These are phyloP conservation scores for Cettia cetti DNA, from an alignment of 2,113 vertebrate genomes.

Conservation along the genomic window DNA sequence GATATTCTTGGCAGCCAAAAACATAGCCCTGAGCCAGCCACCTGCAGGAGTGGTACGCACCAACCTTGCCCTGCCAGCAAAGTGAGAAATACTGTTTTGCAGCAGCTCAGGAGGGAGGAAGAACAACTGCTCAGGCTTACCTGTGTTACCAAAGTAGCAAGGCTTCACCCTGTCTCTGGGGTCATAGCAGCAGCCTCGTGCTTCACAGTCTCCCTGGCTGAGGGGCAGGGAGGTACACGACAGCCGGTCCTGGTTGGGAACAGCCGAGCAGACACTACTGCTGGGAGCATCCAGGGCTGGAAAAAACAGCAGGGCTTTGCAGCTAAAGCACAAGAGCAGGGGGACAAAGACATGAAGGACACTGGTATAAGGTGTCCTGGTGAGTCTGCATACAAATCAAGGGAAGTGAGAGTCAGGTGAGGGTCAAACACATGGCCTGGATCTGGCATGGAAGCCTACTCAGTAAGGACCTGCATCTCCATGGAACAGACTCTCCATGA, in stretches of 20 bases:
- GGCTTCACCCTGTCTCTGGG: background rate
- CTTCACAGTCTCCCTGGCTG: conserved; percentile 13
- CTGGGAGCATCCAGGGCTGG: conserved; percentile 6
- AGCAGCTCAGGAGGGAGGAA: background rate
- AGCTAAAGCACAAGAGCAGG: background rate
- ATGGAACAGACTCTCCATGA: background rate
- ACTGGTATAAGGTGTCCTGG: background rate
- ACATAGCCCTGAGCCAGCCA: background rate
- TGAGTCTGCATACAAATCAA: background rate
- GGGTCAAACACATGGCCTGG: background rate
- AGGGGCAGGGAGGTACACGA: background rate
- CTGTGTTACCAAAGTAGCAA: conserved; percentile 70
- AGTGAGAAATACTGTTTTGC: background rate
- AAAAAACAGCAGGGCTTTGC: background rate
- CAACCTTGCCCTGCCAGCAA: background rate
- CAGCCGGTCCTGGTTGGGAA: conserved; percentile 26
- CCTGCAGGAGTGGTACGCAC: background rate
- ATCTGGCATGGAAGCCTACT: background rate
- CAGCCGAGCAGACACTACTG: background rate
- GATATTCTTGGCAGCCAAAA: background rate
- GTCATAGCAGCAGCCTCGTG: conserved; percentile 50
- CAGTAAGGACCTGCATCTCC: background rate
- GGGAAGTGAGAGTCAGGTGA: background rate
- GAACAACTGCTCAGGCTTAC: background rate
- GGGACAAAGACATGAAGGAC: background rate